Conservation (phyloP, 2,113 vertebrate genomes). For the Piaya cayana region DNA sequence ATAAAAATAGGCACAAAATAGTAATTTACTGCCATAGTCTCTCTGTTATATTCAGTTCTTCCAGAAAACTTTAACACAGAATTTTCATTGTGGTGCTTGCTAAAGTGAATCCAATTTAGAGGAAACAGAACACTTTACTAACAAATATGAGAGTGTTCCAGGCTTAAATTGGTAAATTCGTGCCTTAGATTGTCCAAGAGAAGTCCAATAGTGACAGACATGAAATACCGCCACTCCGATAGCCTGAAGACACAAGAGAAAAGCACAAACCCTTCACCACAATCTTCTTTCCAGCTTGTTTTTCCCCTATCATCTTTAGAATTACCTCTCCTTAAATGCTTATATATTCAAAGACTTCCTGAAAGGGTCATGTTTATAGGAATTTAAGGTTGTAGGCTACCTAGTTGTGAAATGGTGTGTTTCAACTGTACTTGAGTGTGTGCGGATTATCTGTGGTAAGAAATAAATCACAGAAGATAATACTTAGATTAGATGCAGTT, state of each 20-base stretch:
- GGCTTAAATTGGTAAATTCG: background rate
- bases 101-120: background rate
- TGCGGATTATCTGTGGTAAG: background rate
- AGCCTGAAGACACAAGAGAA: background rate
- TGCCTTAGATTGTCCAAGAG: background rate
- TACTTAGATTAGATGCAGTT: background rate
- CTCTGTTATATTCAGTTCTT: background rate
- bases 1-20: background rate
- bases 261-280: background rate
- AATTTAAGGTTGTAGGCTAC: background rate
- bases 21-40: background rate
- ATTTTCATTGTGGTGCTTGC: background rate
- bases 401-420: background rate
- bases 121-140: background rate
- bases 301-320: background rate
- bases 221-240: background rate
- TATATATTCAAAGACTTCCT: background rate
- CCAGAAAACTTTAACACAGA: background rate
- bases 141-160: background rate
- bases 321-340: background rate
- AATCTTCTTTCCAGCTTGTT: background rate
- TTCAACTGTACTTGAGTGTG: background rate
- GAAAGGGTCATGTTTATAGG: background rate
- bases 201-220: background rate
- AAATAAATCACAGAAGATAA: background rate